Base-by-base conservation (phyloP, 2,113 vertebrate species). In the Triplophysa tibetana region DNA sequence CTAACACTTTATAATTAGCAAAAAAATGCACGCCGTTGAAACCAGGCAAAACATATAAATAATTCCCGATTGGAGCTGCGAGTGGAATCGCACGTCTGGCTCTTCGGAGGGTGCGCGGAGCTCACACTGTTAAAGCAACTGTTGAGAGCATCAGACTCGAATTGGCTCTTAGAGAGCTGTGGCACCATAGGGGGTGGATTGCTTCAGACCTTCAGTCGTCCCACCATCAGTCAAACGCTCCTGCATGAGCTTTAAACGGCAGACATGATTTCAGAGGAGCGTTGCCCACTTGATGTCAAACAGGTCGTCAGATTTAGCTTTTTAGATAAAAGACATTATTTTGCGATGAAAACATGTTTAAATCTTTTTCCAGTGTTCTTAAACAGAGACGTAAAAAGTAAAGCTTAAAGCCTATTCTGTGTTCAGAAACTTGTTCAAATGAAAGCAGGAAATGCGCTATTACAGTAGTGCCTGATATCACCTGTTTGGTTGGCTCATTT, bases 1-100 rank as follows among this genome's bases (percentile, higher is more conserved):
- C 62, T 43, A 73, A 75, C 79, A 73, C 62, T 48, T 77, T 73
- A 62, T 60, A 79, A 82, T 54, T 74, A 78, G 63, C 38, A 61
- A 69, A 73, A 67, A 61, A 64, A n/a, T 17, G 43, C 16, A n/a
- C 4, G 24, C 45, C 54, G 62, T 75, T 13, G 50, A 54, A 58
- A 68, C 65, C 58, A 78, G 72, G 67, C 48, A 72, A 58, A 72
- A 65, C 63, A 81, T 81, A 81, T 79, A 82, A 82, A 79, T 84
- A 84, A 81, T 61, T 48, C 67, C 43, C 38, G 45, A 80, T 83
- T 77, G 65, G 73, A 63, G 76, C 77, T 48, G 77, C 48, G 75
- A 68, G 38, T 64, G 67, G 54, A 78, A 78, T 76, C 24, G 54
- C 38, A 16, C 24, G 78, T n/a, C 78, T 67, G 78, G 52, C 50